These are phyloP conservation scores for Mercenaria mercenaria DNA, from an alignment of 1,140 invertebrate species.

Conservation along the genomic window DNA sequence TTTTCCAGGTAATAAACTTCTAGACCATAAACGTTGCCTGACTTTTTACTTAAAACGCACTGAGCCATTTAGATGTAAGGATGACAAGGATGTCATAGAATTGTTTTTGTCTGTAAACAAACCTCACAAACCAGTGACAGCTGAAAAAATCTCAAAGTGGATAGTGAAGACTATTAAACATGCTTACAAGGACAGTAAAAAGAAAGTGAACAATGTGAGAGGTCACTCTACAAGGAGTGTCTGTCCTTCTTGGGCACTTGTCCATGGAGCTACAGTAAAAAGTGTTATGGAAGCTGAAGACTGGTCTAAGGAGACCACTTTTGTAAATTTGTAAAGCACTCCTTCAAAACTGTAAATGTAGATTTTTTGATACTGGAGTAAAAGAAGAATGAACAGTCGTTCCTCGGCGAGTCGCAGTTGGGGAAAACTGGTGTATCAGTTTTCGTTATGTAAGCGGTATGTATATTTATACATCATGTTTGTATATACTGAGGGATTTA, in stretches of 20 bases:
- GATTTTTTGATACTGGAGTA: not conserved
- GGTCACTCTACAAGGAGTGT: constrained; percentile 38
- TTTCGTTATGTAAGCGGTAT: not conserved
- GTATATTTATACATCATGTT: not conserved
- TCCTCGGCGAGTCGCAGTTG: not conserved
- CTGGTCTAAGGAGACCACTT: constrained; percentile 27
- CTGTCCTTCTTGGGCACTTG: constrained; percentile 44
- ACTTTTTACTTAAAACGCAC: constrained; percentile 56
- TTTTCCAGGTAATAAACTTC: constrained; percentile 45
- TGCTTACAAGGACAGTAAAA: not conserved
- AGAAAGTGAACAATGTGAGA: not conserved
- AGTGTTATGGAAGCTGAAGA: constrained; percentile 11
- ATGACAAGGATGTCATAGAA: not conserved
- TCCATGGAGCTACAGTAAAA: constrained; percentile 29
- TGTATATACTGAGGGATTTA: not conserved
- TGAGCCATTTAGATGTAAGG: constrained; percentile 45
- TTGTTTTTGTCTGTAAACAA: constrained; percentile 53
- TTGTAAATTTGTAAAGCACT: constrained; percentile 10
- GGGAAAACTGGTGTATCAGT: not conserved
- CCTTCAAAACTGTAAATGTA: not conserved
- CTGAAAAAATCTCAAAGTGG: constrained; percentile 27
- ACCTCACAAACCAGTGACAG: constrained; percentile 46
- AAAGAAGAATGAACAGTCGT: too few relatives aligned
- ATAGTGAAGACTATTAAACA: not conserved
- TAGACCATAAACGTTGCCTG: constrained; percentile 50